A percentile compares a stretch with the other conserved stretches of the same genome.
Evolutionary conservation across 1,140 invertebrate genomes (phyloP).

Genomic region (Heliconius eleuchia): DNA sequence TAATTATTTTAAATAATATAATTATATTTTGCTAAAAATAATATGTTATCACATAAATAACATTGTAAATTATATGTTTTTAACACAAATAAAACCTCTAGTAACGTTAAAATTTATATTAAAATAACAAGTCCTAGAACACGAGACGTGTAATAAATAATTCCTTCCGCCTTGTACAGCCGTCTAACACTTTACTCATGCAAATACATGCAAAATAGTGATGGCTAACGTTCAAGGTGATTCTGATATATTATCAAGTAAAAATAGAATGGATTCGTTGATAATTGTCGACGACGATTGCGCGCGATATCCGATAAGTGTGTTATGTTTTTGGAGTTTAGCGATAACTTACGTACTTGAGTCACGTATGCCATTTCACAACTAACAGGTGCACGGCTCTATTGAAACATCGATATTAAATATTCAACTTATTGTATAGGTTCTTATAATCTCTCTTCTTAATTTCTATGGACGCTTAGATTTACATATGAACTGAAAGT

Average conservation of each 20-base stretch:
- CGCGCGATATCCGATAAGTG: conserved; percentile 68
- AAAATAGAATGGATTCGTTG: conserved; percentile 53
- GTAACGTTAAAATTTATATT: neutral
- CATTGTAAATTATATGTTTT: neutral
- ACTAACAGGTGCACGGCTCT: conserved; percentile 32
- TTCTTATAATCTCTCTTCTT: neutral
- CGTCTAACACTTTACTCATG: conserved; percentile 38
- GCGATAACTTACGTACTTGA: conserved; percentile 64
- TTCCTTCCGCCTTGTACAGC: conserved; percentile 36
- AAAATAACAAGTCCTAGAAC: conserved; percentile 12
- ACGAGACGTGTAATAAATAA: conserved; percentile 33
- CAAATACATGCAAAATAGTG: conserved; percentile 48
- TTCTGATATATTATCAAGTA: conserved; percentile 57
- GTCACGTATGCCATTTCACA: conserved; percentile 74
- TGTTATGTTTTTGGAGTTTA: conserved; percentile 67
- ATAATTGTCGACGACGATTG: conserved; percentile 61
- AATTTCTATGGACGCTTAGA: neutral
- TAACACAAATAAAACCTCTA: neutral
- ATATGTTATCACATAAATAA: no score
- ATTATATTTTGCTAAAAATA: no score
- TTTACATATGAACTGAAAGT: neutral
- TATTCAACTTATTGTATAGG: neutral
- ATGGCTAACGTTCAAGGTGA: conserved; percentile 67
- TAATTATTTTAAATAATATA: no score
- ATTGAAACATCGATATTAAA: conserved; percentile 7